Base-by-base conservation (phyloP, 92 coral and sea anemone genomes). In the Heliopora coerulea region DNA sequence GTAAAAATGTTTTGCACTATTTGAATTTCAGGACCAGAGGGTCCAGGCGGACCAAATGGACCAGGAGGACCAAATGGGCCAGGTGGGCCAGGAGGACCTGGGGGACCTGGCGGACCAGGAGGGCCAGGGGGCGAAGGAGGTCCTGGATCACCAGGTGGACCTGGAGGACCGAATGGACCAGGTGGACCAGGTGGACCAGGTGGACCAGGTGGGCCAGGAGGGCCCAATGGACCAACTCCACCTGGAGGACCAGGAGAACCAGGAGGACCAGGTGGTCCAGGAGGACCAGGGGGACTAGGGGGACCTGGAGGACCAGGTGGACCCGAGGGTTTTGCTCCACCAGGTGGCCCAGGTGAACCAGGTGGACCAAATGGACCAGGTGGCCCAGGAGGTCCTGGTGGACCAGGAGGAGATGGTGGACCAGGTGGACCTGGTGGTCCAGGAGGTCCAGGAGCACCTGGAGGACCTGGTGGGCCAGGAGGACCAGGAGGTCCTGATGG, bases 221-320 rank as follows among this genome's bases (percentile, higher is more conserved):
- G 80, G 10, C 86, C 88, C 2, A 80, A 84, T 17, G 80, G 87
- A 1, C 96, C 91, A n/a, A 79, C 74, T 6, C 82, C 79, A 5
- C 97, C 97, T 0, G 85, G 78, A 27, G 86, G 90, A 0, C 88
- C 89, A 0, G 79, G 74, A 11, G 91, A 75, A 41, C 87, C 79
- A 1, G 91, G 84, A 0, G 89, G 96, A 1, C 88, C 91, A 18
- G 96, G 89, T 11, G 89, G 85, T 49, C 88, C 86, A 19, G 84
- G 85, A 6, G 87, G 89, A 33, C 79, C 78, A 48, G 73, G 78
- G 23, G 91, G 96, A 15, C 96, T 91, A 18, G 81, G 81, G n/a
- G 82, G 91, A 0, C 91, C 91, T 6, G 89, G 89, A 10, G 91
- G 89, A 1, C 96, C 91, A 6, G 85, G 89, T 4, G 86, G 82